Base-by-base conservation (phyloP, 1,140 invertebrate species). In the Orchesella cincta region DNA sequence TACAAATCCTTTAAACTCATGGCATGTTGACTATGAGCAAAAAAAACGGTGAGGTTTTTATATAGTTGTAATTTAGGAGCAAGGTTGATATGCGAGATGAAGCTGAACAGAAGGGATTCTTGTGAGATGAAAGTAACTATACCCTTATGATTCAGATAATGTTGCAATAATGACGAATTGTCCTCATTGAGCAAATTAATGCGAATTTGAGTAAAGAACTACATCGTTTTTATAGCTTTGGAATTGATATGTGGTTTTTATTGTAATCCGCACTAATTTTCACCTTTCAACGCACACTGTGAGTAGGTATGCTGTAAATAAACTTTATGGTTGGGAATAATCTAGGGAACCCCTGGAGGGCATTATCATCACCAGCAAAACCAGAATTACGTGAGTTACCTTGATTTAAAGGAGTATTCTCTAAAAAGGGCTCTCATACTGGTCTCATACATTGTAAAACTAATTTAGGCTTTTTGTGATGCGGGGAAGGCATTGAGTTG, bases 101-200 rank as follows among this genome's bases (percentile, higher is more conserved):
- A 46, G 39, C 39, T 46, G 39, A 46, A 46, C 39, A 46, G 8
- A 8, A 46, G n/a, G n/a, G n/a, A n/a, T n/a, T n/a, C n/a, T n/a
- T n/a, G n/a, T n/a, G n/a, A n/a, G n/a, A n/a, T n/a, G n/a, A n/a
- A n/a, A n/a, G n/a, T n/a, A n/a, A n/a, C n/a, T n/a, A n/a, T n/a
- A n/a, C n/a, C n/a, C n/a, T n/a, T n/a, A n/a, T n/a, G n/a, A n/a
- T n/a, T n/a, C n/a, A n/a, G n/a, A n/a, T n/a, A n/a, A n/a, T 46
- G 39, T 46, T 5, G 18, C 5, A 5, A 18, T 46, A 46, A 46
- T 46, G 5, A 46, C 39, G 18, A 18, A 18, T 16, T 57, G 54
- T 57, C 54, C 54, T 57, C 54, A 57, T 57, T 57, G 54, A 57
- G 54, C 54, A 57, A 57, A 57, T n/a, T 46, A 57, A 18, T 57